Conservation (phyloP, 2,113 vertebrate species). For the Larimichthys polyactis region DNA sequence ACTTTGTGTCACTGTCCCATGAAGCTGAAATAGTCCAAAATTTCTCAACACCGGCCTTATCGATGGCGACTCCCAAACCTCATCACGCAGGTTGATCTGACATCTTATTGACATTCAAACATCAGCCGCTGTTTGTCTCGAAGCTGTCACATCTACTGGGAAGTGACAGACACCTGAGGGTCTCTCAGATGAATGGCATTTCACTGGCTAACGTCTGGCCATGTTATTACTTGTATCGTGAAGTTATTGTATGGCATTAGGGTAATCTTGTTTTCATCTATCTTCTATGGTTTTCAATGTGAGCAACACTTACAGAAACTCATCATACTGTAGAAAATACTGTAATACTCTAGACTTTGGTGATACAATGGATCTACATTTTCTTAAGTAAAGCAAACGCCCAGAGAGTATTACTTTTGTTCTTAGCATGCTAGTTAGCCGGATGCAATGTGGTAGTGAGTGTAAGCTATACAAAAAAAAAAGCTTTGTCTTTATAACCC, state of each 20-base stretch:
- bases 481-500: too few relatives aligned
- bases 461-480: too few relatives aligned
- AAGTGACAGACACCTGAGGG: slow-evolving; percentile 43
- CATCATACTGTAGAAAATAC: background rate
- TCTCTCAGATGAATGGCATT: slow-evolving; percentile 35
- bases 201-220: slow-evolving; percentile 40
- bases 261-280: slow-evolving; percentile 46
- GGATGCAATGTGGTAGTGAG: background rate
- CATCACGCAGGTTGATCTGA: slow-evolving; percentile 52
- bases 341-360: background rate
- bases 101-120: slow-evolving; percentile 63
- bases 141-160: slow-evolving; percentile 51
- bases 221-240: slow-evolving; percentile 34
- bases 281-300: background rate
- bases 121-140: slow-evolving; percentile 58
- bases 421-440: background rate
- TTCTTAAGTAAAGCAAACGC: background rate
- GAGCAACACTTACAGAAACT: slow-evolving; percentile 17
- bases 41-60: slow-evolving; percentile 15
- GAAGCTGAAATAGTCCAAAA: slow-evolving; percentile 6
- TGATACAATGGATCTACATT: background rate
- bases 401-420: background rate
- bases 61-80: slow-evolving; percentile 43
- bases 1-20: slow-evolving; percentile 67
- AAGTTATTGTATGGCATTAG: slow-evolving; percentile 16